A percentile compares a stretch with the other conserved stretches of the same genome.
These are phyloP conservation scores for Xestoiulus laeticollis DNA, from an alignment of 2,888 invertebrate species.

Conservation along the genomic window DNA sequence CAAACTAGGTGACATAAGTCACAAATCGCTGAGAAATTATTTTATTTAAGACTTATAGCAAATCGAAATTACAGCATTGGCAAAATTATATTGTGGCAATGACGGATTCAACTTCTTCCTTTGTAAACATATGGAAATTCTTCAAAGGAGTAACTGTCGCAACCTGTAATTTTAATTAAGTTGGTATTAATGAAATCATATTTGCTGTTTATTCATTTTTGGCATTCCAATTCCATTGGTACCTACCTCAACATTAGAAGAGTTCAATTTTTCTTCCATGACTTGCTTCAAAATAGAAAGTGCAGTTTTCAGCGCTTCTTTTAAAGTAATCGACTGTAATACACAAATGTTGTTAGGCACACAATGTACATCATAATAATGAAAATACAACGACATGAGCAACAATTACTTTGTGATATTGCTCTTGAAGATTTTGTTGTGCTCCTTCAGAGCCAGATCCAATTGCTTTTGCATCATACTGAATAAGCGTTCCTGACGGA, in stretches of 20 bases:
- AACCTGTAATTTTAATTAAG: conserved; percentile 64
- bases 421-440: conserved; percentile 87
- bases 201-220: background rate
- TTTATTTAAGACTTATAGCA: conserved; percentile 15
- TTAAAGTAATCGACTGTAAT: conserved; percentile 85
- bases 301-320: conserved; percentile 90
- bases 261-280: conserved; percentile 98
- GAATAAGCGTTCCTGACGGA: conserved; percentile 97
- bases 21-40: background rate
- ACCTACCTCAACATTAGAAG: conserved; percentile 90
- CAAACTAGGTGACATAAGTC: no score
- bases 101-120: conserved; percentile 90
- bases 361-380: background rate
- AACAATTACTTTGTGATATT: conserved; percentile 67
- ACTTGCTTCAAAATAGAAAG: conserved; percentile 97
- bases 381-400: background rate
- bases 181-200: background rate
- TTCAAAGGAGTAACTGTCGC: conserved; percentile 88
- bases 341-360: background rate
- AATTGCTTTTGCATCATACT: conserved; percentile 98
- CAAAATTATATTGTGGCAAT: conserved; percentile 67
- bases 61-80: background rate
- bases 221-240: background rate
- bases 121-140: conserved; percentile 88
- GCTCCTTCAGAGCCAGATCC: conserved; percentile 99